Evolutionary conservation across 2,797 vertebrate genomes (phyloP).

Genomic region (Molossus molossus): DNA sequence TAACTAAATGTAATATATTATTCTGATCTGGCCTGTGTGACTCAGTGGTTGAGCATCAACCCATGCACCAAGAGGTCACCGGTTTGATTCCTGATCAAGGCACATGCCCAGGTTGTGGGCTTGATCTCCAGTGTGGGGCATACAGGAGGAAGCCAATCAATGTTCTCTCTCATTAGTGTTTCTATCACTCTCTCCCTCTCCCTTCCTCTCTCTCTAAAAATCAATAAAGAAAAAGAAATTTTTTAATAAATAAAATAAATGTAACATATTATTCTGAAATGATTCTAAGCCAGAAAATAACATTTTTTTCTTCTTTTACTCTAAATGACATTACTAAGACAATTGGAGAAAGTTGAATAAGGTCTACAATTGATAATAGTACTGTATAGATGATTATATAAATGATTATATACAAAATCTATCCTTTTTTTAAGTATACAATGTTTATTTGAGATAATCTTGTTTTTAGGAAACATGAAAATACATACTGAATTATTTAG

Average conservation of each 20-base stretch:
- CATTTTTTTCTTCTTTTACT: not conserved
- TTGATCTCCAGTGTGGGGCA: too few species aligned
- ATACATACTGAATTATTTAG: not conserved
- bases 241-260: not conserved
- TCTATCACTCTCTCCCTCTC: too few species aligned
- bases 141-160: too few species aligned
- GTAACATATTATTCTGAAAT: not conserved
- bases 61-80: too few species aligned
- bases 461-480: not conserved
- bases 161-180: too few species aligned
- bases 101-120: too few species aligned
- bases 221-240: too few species aligned
- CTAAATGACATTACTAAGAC: not conserved
- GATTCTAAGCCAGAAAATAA: constrained; percentile 11
- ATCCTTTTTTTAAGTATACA: constrained; percentile 14
- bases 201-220: too few species aligned
- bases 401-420: not conserved
- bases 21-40: too few species aligned
- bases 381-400: not conserved
- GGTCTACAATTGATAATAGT: not conserved
- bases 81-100: too few species aligned
- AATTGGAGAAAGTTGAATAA: constrained; percentile 1
- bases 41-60: too few species aligned
- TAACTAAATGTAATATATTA: not conserved
- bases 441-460: not conserved